Base-by-base conservation (phyloP, 30 jellyfish, hydroid and myxozoan species). In the Aurelia aurita complex sp. Pacific region DNA sequence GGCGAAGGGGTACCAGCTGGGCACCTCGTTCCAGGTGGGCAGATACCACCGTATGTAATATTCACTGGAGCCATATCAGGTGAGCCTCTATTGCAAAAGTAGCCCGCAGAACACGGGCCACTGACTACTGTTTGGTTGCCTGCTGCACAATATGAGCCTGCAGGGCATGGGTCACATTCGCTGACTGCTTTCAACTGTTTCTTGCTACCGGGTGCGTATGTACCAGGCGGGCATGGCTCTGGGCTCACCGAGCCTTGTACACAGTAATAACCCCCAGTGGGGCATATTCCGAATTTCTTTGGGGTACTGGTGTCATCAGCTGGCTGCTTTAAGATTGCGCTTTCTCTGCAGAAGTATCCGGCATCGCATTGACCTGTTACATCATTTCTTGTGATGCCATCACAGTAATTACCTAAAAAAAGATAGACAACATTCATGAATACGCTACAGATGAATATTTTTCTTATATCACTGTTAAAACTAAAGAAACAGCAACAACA, bases 21-120 rank as follows among this genome's bases (percentile, higher is more conserved):
- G 66, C 99, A 95, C 79, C 75, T 74, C 5, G 99, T 89, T 1
- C 99, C 99, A 18, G 98, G 91, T 3, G 97, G 97, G 87, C 99
- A 95, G 16, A 95, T 72, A 2, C 99, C 99, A 59, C 99, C 99
- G 67, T 83, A 66, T 14, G 91, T 90, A 6, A 64, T 80, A 77
- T 85, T 86, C 46, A 79, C 67, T 3, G 99, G 99, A 15, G 90
- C 88, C 76, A 64, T 71, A 54, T 69, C 92, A 14, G 99, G 97
- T 0, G 99, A 95, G 76, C 99, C 97, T 67, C 70, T 80, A 62
- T 90, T 78, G 85, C 99, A 95, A 73, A 69, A 95, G 88, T 80
- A 95, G 19, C 99, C 99, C 43, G 96, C 80, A 10, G 90, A 74
- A 64, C 99, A 95, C 35, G 18, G 60, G 8, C 99, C 99, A 38